Conservation (phyloP, 2,888 invertebrate genomes). For the Sericinus montela region DNA sequence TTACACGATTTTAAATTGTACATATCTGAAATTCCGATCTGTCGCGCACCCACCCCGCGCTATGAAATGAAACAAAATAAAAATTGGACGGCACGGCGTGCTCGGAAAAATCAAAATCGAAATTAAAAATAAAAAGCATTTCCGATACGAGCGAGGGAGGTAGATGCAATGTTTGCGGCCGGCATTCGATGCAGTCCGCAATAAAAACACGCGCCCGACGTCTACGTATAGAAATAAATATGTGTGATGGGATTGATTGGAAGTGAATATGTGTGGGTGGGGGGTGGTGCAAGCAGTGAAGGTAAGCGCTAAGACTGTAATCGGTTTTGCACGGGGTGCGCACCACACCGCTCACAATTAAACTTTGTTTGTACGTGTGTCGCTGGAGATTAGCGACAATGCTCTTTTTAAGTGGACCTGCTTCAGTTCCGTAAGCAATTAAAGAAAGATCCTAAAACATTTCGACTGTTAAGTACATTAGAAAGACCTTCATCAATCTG, state of each 20-base stretch:
- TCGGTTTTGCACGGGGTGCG: constrained; percentile 71
- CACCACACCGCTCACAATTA: constrained; percentile 66
- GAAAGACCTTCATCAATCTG: background rate
- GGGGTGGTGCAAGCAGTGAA: constrained; percentile 59
- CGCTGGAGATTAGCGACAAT: constrained; percentile 76
- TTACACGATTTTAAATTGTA: constrained; percentile 80
- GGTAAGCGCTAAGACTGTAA: constrained; percentile 78
- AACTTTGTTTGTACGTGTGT: constrained; percentile 79
- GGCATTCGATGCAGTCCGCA: constrained; percentile 75
- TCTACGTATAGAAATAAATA: constrained; percentile 77
- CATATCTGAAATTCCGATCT: constrained; percentile 80
- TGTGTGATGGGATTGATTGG: constrained; percentile 76
- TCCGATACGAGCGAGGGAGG: constrained; percentile 62
- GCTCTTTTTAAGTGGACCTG: constrained; percentile 75
- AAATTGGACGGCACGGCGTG: constrained; percentile 67
- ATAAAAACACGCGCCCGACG: constrained; percentile 70
- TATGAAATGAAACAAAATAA: constrained; percentile 80
- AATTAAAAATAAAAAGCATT: constrained; percentile 77
- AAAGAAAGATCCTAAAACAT: constrained; percentile 58
- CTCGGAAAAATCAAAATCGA: constrained; percentile 77
- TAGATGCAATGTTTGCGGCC: constrained; percentile 75
- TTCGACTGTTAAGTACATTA: constrained; percentile 6
- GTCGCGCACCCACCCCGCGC: constrained; percentile 75
- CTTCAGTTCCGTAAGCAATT: constrained; percentile 69
- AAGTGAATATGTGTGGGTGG: constrained; percentile 73